Percentiles rank a stretch among this genome's conserved stretches.
Evolutionary conservation across 2,888 invertebrate species (phyloP).

Genomic region (Polydesmus complanatus): DNA sequence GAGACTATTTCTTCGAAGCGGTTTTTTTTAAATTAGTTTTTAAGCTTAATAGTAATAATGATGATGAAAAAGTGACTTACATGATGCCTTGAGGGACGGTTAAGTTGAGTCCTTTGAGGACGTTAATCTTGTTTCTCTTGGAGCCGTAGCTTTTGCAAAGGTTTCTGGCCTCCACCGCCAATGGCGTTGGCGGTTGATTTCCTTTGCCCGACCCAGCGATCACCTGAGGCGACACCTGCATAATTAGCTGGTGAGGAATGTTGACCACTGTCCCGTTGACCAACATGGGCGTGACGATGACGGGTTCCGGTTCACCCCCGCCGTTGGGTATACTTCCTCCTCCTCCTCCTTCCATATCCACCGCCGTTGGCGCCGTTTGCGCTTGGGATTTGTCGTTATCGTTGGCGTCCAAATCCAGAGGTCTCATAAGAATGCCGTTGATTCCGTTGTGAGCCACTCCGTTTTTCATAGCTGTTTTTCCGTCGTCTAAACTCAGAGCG

Average conservation of each 20-base stretch:
- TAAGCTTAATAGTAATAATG: neutral
- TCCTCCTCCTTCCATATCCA: neutral
- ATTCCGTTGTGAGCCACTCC: constrained; percentile 12
- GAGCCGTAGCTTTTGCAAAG: constrained; percentile 82
- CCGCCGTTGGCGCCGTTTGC: neutral
- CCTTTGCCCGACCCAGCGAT: neutral
- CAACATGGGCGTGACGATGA: neutral
- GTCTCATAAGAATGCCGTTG: constrained; percentile 9
- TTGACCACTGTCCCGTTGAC: neutral
- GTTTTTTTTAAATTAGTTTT: neutral
- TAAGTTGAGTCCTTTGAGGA: constrained; percentile 78
- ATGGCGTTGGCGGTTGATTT: constrained; percentile 38
- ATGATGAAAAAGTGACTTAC: constrained; percentile 47
- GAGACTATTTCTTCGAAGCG: neutral
- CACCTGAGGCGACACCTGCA: neutral
- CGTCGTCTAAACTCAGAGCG: constrained; percentile 7
- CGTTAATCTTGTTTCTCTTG: constrained; percentile 71
- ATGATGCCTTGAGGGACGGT: constrained; percentile 88
- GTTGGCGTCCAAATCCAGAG: constrained; percentile 11
- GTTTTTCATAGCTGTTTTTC: constrained; percentile 6
- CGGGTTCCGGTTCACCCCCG: neutral
- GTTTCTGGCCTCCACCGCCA: constrained; percentile 73
- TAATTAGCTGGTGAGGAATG: neutral
- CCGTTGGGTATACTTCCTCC: neutral
- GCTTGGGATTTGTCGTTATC: neutral